Evolutionary conservation across 1,140 invertebrate genomes (phyloP), one percentile per base, ranked within the genome.

Genomic region (Listronotus bonariensis): DNA sequence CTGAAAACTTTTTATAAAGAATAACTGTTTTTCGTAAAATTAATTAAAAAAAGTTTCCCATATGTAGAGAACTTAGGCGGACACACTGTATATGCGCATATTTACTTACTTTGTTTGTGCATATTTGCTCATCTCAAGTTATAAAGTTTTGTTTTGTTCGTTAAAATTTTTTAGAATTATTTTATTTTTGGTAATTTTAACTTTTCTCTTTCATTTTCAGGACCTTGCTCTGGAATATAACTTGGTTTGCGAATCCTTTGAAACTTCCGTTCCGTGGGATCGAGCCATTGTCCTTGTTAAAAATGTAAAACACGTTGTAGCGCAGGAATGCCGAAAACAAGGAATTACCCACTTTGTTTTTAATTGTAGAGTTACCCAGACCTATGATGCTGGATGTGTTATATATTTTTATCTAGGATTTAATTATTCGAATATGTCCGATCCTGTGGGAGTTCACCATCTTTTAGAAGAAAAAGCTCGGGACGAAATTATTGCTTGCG

Each of bases 381-480:
- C 94, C 1, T 97, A 99, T 75, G 97, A 99, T 78, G 89, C 91
- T 2, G 97, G 97, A 0, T 96, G 96, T 71, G 98, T 96, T 78
- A 89, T 99, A 53, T 99, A 99, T 78, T 99, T 99, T 80, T 99
- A 99, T 79, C 95, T 99, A 83, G 97, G 87, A 0, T 96, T 97
- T 79, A 95, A 92, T 75, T 91, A 89, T 76, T 74, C 77, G 6
- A 81, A 84, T 8, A 79, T 90, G 12, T 74, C 79, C 12, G 84
- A 95, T 78, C 92, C 95, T 0, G 86, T 97, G 1, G 79, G 85
- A n/a, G 80, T 88, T 0, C 97, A 96, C 80, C 92, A 97, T 72
- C 79, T 87, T 41, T 88, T 95, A 26, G 90, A 97, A 81, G 83
- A 86, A 17, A 85, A 85, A 49, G 96, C 96, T 0, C 81, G 97